Base-by-base conservation (phyloP, 2,797 vertebrate species). In the Amblyraja radiata region DNA sequence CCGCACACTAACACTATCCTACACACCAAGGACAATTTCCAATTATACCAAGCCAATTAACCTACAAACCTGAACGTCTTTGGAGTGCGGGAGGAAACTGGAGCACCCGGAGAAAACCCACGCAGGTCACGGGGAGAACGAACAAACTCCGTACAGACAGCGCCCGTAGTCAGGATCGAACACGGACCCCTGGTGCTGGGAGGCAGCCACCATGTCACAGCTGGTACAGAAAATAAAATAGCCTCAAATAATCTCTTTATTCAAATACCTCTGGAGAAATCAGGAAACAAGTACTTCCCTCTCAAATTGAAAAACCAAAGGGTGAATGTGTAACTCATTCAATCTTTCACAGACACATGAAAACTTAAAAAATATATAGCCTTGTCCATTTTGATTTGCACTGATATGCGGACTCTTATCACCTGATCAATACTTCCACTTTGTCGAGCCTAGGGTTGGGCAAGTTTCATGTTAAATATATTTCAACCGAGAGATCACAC, bases 401-500 rank as follows among this genome's bases (percentile, higher is more conserved):
- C n/a, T 36, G 61, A 88, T 88, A 68, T 68, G n/a, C 61, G 9
- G 63, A 21, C 9, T 36, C 16, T 21, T 73, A 11, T 63, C n/a
- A 61, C 13, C n/a, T 65, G 61, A 16, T 68, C n/a, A 8, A 65
- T 65, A 32, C 11, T 36, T 32, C 84, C 84, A 88, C 84, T 36
- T 63, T 1, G 21, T 88, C 68, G n/a, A 14, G 16, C n/a, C 61
- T 2, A 36, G 84, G 65, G 63, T 68, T 36, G 63, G n/a, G 61
- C 18, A 18, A 36, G 14, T 32, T n/a, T 68, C 61, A 68, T 21
- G 84, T 63, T 68, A 88, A 88, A 21, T 88, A 88, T 88, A 36
- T 88, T 68, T 68, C 84, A 88, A 32, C 16, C 68, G 84, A 88
- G 84, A 68, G 61, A 88, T 88, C 61, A 88, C n/a, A 88, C 16